Evolutionary conservation across 2,113 vertebrate species (phyloP), one percentile per base, ranked within the genome.

Genomic region (Propithecus coquereli): DNA sequence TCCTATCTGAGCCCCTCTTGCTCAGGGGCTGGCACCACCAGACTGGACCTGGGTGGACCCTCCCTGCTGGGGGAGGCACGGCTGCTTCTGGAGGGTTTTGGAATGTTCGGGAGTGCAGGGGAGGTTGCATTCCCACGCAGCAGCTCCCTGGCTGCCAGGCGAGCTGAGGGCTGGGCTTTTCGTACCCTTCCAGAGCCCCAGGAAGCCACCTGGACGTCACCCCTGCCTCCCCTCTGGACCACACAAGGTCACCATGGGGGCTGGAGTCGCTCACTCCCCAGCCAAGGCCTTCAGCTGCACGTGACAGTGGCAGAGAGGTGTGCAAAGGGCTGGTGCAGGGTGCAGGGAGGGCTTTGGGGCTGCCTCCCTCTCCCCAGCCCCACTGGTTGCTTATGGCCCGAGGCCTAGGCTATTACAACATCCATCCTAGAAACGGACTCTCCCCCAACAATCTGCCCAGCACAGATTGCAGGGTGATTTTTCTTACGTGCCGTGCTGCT

Each of bases 81-180:
- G 50, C 79, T 37, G 57, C 82, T 66, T 68, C 90, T 45, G 52
- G 25, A 80, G 2, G 34, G 22, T 18, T 71, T 8, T 17, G 92
- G 95, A 90, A 97, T 97, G 97, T 86, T 95, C 1, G 8, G 97
- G 95, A 93, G 96, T 63, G 2, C 47, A 57, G 3, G 16, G 45
- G 61, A 97, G 89, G 30, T n/a, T 63, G 76, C 74, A 63, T 94
- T 96, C 88, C 71, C 95, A n/a, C 0, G 2, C 2, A 30, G 68
- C 76, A 90, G 65, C 80, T 52, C 71, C 54, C 81, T 9, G 32
- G 76, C 14, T 65, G 74, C 91, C 34, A 22, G 61, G 54, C 34
- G 76, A 45, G n/a, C 57, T 3, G 47, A 85, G 52, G 77, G 92
- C 73, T 23, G 6, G 30, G 59, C 43, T 50, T 79, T 34, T 17